Percentiles rank a stretch among this genome's conserved stretches.
phyloP scores from a whole-genome alignment of 2,113 vertebrate genomes.

The Grantiella picta region DNA sequence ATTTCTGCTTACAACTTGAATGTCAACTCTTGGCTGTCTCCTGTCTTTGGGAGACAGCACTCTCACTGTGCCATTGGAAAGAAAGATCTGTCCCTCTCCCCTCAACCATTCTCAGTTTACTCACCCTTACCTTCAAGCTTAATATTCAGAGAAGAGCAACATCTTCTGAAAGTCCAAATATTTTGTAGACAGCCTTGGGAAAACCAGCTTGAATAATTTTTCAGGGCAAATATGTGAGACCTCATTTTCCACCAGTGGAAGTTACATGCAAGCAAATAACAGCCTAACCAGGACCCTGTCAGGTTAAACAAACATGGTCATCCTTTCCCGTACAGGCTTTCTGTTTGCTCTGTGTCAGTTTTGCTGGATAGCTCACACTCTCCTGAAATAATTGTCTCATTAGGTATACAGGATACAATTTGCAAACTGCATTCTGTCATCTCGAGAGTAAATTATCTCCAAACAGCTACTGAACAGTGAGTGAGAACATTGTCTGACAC shows the following conservation, averaged over 20 bases:
- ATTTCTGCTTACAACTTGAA: not conserved
- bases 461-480: not conserved
- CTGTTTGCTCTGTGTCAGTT: not conserved
- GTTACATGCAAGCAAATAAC: not conserved
- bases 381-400: conserved; percentile 35
- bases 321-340: not conserved
- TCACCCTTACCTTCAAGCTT: not conserved
- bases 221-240: not conserved
- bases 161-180: not conserved
- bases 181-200: not conserved
- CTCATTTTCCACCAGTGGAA: not conserved
- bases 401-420: conserved; percentile 1
- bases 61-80: not conserved
- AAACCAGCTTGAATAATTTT: not conserved
- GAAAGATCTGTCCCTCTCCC: not conserved
- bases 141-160: not conserved
- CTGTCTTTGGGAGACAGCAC: not conserved
- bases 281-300: not conserved
- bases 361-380: not conserved
- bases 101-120: not conserved
- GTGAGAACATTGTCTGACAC: not conserved
- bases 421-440: conserved; percentile 30
- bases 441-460: conserved; percentile 3
- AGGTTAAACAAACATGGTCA: not conserved
- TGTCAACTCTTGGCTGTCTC: not conserved